Evolutionary conservation across 2,113 vertebrate genomes (phyloP).

Genomic region (Limanda limanda): DNA sequence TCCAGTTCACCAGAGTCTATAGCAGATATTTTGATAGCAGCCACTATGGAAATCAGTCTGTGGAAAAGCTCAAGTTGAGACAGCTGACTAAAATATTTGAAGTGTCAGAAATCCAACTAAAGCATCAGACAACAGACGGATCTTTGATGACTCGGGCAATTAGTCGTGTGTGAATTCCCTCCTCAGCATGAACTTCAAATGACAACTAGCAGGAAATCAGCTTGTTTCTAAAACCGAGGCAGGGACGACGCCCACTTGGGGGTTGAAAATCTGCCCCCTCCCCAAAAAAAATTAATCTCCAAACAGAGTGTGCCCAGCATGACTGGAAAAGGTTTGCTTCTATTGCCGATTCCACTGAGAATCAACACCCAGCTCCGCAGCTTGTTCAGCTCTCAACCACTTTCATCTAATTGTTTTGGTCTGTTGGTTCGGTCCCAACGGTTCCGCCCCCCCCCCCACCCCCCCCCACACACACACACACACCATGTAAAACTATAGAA

Average conservation of each 20-base stretch:
- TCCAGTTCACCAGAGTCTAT: background rate
- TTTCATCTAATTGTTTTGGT: slow-evolving; percentile 36
- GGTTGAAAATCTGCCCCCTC: background rate
- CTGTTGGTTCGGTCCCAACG: slow-evolving; percentile 16
- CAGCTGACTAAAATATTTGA: background rate
- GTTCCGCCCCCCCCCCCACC: background rate
- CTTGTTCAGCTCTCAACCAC: slow-evolving; percentile 13
- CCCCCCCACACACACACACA: no score
- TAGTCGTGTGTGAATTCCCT: no score
- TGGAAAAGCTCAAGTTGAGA: no score
- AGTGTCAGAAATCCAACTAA: background rate
- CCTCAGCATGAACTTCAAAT: background rate
- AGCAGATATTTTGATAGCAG: background rate
- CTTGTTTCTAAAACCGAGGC: background rate
- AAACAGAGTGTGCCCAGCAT: background rate
- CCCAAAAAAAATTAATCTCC: background rate
- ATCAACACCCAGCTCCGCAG: background rate
- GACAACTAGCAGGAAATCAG: background rate
- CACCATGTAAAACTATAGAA: slow-evolving; percentile 18
- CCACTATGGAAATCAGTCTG: no score
- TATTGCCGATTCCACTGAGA: slow-evolving; percentile 3
- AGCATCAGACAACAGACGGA: background rate
- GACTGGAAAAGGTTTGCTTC: slow-evolving; percentile 8
- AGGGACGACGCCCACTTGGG: background rate
- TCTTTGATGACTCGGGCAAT: background rate